Evolutionary conservation across 2,888 invertebrate genomes (phyloP), one percentile per base, ranked within the genome.

Genomic region (Hermaeophaga mercurialis): DNA sequence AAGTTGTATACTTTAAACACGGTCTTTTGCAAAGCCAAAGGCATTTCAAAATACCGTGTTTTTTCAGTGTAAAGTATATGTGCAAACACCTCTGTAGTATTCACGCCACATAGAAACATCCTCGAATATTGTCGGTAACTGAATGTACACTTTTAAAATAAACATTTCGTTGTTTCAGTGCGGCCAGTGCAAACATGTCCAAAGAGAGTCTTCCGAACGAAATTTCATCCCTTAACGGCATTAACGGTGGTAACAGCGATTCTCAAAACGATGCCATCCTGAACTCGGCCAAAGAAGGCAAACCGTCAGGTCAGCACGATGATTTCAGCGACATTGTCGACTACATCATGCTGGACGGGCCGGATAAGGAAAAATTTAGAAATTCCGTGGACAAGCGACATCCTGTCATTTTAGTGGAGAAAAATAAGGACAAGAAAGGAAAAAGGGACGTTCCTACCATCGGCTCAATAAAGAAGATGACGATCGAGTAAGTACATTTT

Each of bases 371-470:
- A 44, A 82, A 81, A 46, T 76, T 70, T 52, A 73, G 78, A 54
- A 73, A 74, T 6, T 79, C 78, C 3, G 81, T 84, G 2, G 83
- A 83, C 19, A 78, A 84, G 64, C 70, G 77, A 12, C 80, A 82
- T 28, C 75, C 80, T 22, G 80, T 81, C 9, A 71, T 82, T 33
- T 71, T 78, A 12, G 9, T 38, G 55, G 79, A 78, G 58, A 78
- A 76, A 56, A 78, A 80, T 41, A 83, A 84, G 64, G 80, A 83
- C 38, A 84, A 84, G 57, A 75, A 79, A 56, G 75, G 80, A 49
- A 79, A 80, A 1, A 46, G 38, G 7, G 26, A 47, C 15, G 89
- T 89, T 75, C 90, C 90, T 0, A 86, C 85, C 2, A 80, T 92
- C 56, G 87, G 83, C 0, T 85, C 89, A 67, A 77, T 90, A 75